Conservation (phyloP, 2,888 invertebrate species). For the Peribatodes rhomboidaria region DNA sequence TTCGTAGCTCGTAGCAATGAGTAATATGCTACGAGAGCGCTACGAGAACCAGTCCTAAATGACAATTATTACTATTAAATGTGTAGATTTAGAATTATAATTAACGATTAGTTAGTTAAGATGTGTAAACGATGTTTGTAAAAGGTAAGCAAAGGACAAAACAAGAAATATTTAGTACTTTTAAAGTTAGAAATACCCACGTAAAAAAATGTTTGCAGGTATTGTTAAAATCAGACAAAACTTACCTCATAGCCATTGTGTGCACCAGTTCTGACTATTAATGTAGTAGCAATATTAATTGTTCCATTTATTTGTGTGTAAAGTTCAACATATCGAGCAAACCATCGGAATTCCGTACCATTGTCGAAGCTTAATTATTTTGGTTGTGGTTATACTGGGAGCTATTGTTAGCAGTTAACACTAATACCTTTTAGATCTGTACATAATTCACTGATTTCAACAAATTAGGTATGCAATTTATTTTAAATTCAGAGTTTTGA, state of each 20-base stretch:
- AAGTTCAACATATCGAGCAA: background rate
- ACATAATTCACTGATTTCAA: background rate
- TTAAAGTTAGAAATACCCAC: background rate
- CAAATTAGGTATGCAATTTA: no score
- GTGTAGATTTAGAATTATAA: no score
- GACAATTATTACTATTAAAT: no score
- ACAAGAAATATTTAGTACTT: no score
- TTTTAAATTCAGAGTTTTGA: no score
- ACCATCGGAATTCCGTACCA: background rate
- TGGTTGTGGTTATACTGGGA: slow-evolving; percentile 1
- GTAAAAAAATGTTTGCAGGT: no score
- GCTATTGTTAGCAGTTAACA: no score
- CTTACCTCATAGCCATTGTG: background rate
- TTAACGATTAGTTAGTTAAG: no score
- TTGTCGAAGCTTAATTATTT: slow-evolving; percentile 7
- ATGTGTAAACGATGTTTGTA: no score
- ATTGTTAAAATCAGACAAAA: no score
- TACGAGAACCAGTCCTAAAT: background rate
- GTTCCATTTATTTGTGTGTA: background rate
- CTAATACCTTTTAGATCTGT: no score
- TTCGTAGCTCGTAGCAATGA: slow-evolving; percentile 7
- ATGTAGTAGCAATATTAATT: background rate
- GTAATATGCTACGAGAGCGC: background rate
- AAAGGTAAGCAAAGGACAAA: no score
- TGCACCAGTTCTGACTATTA: background rate